Percentiles rank a stretch among this genome's conserved stretches.
Conservation (phyloP, 2,113 vertebrate genomes). For the Hirundichthys speculiger region DNA sequence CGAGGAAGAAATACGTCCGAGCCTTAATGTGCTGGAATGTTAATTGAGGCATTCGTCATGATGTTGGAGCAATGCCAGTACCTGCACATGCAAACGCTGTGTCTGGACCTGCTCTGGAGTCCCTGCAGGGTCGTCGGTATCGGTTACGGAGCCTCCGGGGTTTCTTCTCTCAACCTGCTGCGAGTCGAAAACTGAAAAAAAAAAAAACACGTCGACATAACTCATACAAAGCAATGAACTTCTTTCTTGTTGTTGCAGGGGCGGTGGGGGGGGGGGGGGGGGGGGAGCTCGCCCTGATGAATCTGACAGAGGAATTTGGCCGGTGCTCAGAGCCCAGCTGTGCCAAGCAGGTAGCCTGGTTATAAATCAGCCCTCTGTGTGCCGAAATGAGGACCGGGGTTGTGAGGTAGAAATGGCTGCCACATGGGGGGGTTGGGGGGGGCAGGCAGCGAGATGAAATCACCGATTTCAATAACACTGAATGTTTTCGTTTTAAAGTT, state of each 20-base stretch:
- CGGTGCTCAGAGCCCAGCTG: background rate
- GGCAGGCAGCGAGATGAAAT: slow-evolving; percentile 1
- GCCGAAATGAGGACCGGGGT: slow-evolving; percentile 1
- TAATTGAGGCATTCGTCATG: slow-evolving; percentile 69
- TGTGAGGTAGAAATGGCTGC: slow-evolving; percentile 4
- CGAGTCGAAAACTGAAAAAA: slow-evolving; percentile 16
- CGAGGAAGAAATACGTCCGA: slow-evolving; percentile 47
- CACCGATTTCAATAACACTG: slow-evolving; percentile 1
- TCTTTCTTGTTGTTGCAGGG: slow-evolving; percentile 12
- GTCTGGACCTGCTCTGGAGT: slow-evolving; percentile 46
- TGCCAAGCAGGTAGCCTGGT: slow-evolving; percentile 29
- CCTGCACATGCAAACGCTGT: slow-evolving; percentile 22
- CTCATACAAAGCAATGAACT: slow-evolving; percentile 43
- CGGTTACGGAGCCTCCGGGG: slow-evolving; percentile 52
- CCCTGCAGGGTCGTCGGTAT: slow-evolving; percentile 41
- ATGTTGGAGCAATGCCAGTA: slow-evolving; percentile 59
- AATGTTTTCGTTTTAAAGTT: slow-evolving; percentile 17
- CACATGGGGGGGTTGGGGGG: slow-evolving; percentile 15
- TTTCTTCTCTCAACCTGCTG: background rate
- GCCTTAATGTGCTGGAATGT: slow-evolving; percentile 66
- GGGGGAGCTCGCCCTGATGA: slow-evolving; percentile 20
- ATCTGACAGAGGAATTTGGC: slow-evolving; percentile 33
- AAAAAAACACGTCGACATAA: slow-evolving; percentile 40
- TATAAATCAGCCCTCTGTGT: slow-evolving; percentile 25
- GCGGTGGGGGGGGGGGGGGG: too few species aligned